Percentiles rank a stretch among this genome's conserved stretches.
Evolutionary conservation across 2,888 invertebrate genomes (phyloP).

Genomic region (Drosophila limbata): DNA sequence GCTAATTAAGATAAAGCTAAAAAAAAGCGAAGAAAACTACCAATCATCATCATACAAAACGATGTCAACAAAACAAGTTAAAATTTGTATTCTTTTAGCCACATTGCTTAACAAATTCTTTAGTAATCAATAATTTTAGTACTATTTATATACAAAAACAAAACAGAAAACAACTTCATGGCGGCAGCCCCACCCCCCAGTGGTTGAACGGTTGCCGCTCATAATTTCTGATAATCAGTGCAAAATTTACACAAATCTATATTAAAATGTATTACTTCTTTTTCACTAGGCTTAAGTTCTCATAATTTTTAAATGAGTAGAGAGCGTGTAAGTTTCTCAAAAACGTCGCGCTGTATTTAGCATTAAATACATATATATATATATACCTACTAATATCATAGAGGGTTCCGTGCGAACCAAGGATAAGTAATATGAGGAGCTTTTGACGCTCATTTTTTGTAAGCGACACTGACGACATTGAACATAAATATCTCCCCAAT

Average conservation of each 20-base stretch:
- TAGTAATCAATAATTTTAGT: slow-evolving; percentile 32
- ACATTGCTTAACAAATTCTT: slow-evolving; percentile 35
- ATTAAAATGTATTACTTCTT: slow-evolving; percentile 60
- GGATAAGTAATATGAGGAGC: slow-evolving; percentile 28
- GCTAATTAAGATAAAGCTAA: slow-evolving; percentile 21
- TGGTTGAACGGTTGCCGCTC: slow-evolving; percentile 42
- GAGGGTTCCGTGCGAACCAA: slow-evolving; percentile 45
- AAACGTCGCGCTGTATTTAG: slow-evolving; percentile 57
- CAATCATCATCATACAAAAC: slow-evolving; percentile 18
- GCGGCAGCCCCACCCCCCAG: slow-evolving; percentile 40
- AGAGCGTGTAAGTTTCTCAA: slow-evolving; percentile 49
- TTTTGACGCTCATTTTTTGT: slow-evolving; percentile 48
- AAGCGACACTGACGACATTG: slow-evolving; percentile 53
- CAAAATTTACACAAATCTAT: slow-evolving; percentile 59
- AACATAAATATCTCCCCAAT: slow-evolving; percentile 51
- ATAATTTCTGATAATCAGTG: slow-evolving; percentile 72
- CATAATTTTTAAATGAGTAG: slow-evolving; percentile 64
- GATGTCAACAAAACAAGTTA: slow-evolving; percentile 34
- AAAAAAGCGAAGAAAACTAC: slow-evolving; percentile 12
- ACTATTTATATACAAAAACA: slow-evolving; percentile 30
- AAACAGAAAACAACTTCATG: slow-evolving; percentile 46
- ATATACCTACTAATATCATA: slow-evolving; percentile 44
- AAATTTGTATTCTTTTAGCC: slow-evolving; percentile 51
- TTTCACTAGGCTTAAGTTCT: slow-evolving; percentile 73
- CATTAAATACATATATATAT: slow-evolving; percentile 51